Percentiles rank a stretch among this genome's conserved stretches.
Conservation (phyloP, 2,113 vertebrate species). For the Sardina pilchardus region DNA sequence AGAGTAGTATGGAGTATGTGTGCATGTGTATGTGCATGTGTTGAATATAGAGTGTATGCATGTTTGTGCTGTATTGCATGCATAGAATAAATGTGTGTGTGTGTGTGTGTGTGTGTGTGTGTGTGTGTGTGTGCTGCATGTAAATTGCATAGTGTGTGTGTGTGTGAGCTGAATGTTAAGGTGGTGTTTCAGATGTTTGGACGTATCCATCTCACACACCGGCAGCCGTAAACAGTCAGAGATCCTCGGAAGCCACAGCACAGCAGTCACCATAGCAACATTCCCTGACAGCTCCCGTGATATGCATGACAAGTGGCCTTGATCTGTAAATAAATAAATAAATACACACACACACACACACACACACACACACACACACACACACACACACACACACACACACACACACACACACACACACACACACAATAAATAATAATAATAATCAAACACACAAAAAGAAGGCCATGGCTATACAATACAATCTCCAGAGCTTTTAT, state of each 20-base stretch:
- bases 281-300: constrained; percentile 51
- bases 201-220: background rate
- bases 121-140: background rate
- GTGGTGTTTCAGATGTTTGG: background rate
- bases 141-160: background rate
- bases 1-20: no score
- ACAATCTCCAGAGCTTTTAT: no score
- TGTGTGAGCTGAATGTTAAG: background rate
- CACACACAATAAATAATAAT: constrained; percentile 20
- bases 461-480: no score
- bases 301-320: constrained; percentile 48
- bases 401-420: background rate
- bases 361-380: no score
- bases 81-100: background rate
- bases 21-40: background rate
- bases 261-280: constrained; percentile 48
- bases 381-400: constrained; percentile 19
- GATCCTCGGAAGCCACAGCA: background rate
- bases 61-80: background rate
- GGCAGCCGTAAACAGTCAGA: background rate
- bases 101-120: constrained; percentile 7
- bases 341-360: no score
- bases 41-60: background rate
- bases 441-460: constrained; percentile 32
- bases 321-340: constrained; percentile 8